These are phyloP conservation scores for Glaucidium brasilianum DNA, from an alignment of 2,113 vertebrate genomes.

Conservation along the genomic window DNA sequence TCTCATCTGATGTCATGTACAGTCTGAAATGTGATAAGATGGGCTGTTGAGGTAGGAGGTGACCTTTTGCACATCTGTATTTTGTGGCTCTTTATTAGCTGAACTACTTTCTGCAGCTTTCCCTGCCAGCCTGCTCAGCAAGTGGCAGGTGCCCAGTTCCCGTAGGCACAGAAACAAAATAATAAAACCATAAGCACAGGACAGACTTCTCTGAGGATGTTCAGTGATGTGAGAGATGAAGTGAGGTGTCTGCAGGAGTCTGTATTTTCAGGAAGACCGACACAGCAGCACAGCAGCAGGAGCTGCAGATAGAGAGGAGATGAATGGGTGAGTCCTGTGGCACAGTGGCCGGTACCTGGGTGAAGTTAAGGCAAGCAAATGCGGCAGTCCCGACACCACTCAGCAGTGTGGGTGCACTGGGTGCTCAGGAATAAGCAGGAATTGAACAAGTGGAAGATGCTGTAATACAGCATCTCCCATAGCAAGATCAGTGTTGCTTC, in stretches of 20 bases:
- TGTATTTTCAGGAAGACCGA: not conserved
- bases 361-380: no score
- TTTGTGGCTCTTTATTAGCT: not conserved
- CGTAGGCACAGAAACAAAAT: not conserved
- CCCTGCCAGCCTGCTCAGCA: not conserved
- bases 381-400: not conserved
- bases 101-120: not conserved
- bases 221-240: not conserved
- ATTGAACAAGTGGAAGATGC: accelerated
- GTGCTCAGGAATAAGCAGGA: not conserved
- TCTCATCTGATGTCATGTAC: not conserved
- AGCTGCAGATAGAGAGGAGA: not conserved
- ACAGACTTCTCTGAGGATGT: not conserved
- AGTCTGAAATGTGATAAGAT: accelerated
- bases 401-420: not conserved
- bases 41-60: not conserved
- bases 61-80: not conserved
- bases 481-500: not conserved
- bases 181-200: not conserved
- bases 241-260: not conserved
- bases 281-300: not conserved
- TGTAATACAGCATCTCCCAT: not conserved
- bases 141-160: not conserved
- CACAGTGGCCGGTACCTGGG: not conserved
- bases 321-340: accelerated